phyloP scores from a whole-genome alignment of 2,113 vertebrate genomes.

The Pygoscelis adeliae region DNA sequence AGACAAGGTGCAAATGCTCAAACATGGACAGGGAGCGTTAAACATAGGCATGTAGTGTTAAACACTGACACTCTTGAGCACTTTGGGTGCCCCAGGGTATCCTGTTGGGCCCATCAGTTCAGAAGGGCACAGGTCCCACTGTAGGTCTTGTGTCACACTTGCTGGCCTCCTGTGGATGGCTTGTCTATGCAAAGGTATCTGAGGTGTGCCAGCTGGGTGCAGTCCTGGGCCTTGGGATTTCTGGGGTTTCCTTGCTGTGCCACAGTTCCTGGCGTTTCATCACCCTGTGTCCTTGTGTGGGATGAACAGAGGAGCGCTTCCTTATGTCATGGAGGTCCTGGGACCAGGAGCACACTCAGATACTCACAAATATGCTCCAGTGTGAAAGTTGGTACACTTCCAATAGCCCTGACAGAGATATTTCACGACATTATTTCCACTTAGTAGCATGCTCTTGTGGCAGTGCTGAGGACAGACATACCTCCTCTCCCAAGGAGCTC shows the following conservation, averaged over 20 bases:
- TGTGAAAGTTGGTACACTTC: not conserved
- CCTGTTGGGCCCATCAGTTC: not conserved
- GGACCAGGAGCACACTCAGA: not conserved
- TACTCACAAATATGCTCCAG: not conserved
- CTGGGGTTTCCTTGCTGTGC: not conserved
- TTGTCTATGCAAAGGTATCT: not conserved
- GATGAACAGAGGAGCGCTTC: not conserved
- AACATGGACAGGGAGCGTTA: not conserved
- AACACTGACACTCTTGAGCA: not conserved
- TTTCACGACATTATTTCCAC: not conserved
- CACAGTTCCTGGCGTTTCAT: not conserved
- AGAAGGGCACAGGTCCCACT: not conserved
- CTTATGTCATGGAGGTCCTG: not conserved
- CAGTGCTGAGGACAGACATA: not conserved
- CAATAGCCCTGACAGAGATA: not conserved
- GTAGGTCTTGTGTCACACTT: not conserved
- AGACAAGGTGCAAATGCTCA: not conserved
- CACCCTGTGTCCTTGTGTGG: rapidly evolving
- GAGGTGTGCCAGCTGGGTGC: not conserved
- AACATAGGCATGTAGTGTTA: not conserved
- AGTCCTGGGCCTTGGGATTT: not conserved
- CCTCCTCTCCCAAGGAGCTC: not conserved
- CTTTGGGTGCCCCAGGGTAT: not conserved
- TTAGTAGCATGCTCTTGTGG: not conserved
- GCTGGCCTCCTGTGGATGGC: not conserved